Evolutionary conservation across 2,113 vertebrate species (phyloP).

Genomic region (Sclerurus mexicanus): DNA sequence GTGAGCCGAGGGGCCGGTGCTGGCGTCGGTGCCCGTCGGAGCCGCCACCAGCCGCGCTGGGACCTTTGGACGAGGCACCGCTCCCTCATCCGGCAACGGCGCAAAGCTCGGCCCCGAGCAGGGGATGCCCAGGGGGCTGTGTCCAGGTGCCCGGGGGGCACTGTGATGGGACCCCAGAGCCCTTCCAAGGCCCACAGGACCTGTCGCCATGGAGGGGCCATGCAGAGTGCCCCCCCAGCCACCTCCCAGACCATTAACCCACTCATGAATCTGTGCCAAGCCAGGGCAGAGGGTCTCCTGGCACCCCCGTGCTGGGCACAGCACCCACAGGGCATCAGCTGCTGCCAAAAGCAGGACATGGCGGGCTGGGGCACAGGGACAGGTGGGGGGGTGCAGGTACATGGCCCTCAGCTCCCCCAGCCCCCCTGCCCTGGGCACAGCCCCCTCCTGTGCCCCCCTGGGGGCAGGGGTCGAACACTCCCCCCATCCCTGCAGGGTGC

Average conservation of each 20-base stretch:
- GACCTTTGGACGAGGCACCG: background rate
- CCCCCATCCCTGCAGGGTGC: background rate
- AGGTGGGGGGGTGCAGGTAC: background rate
- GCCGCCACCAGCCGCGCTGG: background rate
- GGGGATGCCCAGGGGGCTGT: background rate
- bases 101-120: background rate
- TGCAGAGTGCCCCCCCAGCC: fast-evolving
- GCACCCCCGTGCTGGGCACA: fast-evolving
- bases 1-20: background rate
- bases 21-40: background rate
- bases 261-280: background rate
- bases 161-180: background rate
- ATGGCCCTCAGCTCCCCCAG: fast-evolving
- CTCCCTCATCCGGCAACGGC: background rate
- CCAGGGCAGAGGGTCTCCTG: background rate
- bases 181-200: background rate
- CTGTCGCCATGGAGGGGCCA: fast-evolving
- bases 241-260: background rate
- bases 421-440: background rate
- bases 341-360: background rate
- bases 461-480: background rate
- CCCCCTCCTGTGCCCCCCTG: background rate
- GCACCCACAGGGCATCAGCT: background rate
- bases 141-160: fast-evolving
- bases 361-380: background rate